Conservation (phyloP, 2,888 invertebrate genomes). For the Macrosiphum euphorbiae region DNA sequence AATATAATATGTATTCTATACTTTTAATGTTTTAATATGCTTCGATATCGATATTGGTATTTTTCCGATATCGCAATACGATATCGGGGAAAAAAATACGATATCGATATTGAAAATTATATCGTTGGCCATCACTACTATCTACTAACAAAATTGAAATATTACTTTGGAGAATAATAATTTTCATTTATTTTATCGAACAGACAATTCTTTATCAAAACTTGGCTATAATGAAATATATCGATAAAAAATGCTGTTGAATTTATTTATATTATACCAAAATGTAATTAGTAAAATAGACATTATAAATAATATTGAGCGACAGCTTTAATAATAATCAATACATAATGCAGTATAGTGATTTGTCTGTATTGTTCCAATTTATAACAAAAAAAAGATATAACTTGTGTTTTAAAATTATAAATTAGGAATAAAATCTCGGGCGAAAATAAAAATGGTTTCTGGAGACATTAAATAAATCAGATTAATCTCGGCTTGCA, state of each 20-base stretch:
- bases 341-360: background rate
- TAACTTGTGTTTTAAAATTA: background rate
- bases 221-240: background rate
- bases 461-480: constrained; percentile 44
- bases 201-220: background rate
- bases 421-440: background rate
- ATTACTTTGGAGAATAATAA: background rate
- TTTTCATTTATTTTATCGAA: background rate
- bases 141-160: background rate
- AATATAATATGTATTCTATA: too few relatives aligned
- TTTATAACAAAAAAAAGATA: background rate
- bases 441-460: background rate
- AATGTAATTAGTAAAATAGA: background rate
- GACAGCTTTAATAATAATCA: background rate
- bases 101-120: too few relatives aligned
- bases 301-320: background rate
- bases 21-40: too few relatives aligned
- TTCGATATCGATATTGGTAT: too few relatives aligned
- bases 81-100: too few relatives aligned
- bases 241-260: background rate
- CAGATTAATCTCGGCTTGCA: constrained; percentile 37
- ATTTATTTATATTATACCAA: background rate
- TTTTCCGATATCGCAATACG: too few relatives aligned
- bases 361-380: background rate
- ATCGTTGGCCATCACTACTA: too few relatives aligned